Base-by-base conservation (phyloP, 2,113 vertebrate genomes). In the Centrocercus urophasianus region DNA sequence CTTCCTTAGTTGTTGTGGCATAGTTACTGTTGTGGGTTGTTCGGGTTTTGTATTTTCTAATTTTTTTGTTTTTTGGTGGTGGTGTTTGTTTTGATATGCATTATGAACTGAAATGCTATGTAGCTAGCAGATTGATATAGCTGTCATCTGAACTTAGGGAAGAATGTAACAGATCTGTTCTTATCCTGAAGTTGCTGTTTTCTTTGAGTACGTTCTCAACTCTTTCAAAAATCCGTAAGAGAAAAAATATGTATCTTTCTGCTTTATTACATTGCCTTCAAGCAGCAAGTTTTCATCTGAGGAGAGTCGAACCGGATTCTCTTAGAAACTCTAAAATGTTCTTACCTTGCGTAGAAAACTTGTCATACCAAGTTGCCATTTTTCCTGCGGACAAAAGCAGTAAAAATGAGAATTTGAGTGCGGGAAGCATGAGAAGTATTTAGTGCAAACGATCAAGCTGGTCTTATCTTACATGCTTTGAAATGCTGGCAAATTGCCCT, bases 191-290 rank as follows among this genome's bases (percentile, higher is more conserved):
- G 15, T 38, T 57, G 2, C 2, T 42, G 12, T 76, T 84, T 82
- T 75, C 24, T 14, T 34, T 47, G 42, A 67, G 32, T 34, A 4
- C 8, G 45, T 93, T 15, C 25, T 28, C 25, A 66, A 76, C 86
- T 25, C 9, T 7, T 34, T 69, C 66, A 24, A 47, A 56, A 63
- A 7, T 73, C 40, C 28, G 8, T 14, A 25, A 13, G 79, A 64
- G 30, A 6, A 50, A 45, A 8, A 66, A 4, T 8, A 22, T 0
- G 0, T 19, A 14, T 11, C 12, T 73, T 85, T 11, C 38, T 77
- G 6, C 17, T 64, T 45, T 32, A 17, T 59, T 32, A 10, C 42
- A 13, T 64, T 74, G 24, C 54, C 27, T 72, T 60, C 72, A 75
- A 72, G 47, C 66, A 86, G 40, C 11, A 76, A 0, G 25, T 67